These are phyloP conservation scores for Caenorhabditis sp. DNA, from an alignment of 2,888 invertebrate species.

Conservation along the genomic window DNA sequence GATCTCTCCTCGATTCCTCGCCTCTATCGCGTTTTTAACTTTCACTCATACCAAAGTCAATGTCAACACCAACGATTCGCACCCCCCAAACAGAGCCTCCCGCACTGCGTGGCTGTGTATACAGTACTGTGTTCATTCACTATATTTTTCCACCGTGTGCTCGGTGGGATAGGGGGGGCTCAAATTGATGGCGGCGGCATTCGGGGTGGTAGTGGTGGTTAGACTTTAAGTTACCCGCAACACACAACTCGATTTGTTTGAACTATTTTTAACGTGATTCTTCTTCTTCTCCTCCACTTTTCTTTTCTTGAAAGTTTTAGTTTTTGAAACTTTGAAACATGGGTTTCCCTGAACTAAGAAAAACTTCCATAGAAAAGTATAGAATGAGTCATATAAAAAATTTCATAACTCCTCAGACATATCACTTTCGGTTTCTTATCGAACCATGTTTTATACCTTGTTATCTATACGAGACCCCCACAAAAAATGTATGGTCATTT, in stretches of 20 bases:
- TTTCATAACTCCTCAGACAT: conserved; percentile 7
- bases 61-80: conserved; percentile 60
- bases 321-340: neutral
- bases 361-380: too few species aligned
- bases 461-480: neutral
- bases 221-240: conserved; percentile 29
- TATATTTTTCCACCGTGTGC: neutral
- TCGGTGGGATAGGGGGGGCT: neutral
- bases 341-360: too few species aligned
- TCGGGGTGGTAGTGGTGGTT: conserved; percentile 25
- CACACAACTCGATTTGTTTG: conserved; percentile 38
- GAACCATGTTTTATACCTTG: neutral
- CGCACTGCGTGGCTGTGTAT: conserved; percentile 43
- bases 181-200: conserved; percentile 32
- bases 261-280: conserved; percentile 53
- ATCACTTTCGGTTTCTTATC: neutral
- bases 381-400: too few species aligned
- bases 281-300: conserved; percentile 14
- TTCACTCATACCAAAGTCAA: conserved; percentile 58
- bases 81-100: conserved; percentile 36
- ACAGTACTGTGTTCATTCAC: conserved; percentile 56
- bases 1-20: conserved; percentile 6
- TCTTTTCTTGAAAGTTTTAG: neutral
- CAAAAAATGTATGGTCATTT: neutral
- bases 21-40: neutral